phyloP scores from a whole-genome alignment of 2,113 vertebrate species.

The Edolisoma coerulescens region DNA sequence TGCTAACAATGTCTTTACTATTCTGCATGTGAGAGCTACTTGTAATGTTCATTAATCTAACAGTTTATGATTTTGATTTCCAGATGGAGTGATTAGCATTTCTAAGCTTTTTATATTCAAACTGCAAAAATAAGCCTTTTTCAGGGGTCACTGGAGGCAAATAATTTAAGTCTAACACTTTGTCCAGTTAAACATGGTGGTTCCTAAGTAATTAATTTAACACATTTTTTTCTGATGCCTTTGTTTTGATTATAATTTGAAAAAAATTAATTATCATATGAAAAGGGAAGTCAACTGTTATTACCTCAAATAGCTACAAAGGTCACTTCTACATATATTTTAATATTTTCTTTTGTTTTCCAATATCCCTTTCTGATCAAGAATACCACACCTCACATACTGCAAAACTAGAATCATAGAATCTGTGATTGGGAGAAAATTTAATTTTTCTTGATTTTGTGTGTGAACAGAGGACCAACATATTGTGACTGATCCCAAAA shows the following conservation, averaged over 20 bases:
- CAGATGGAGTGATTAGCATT: slow-evolving; percentile 64
- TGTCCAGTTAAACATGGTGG: background rate
- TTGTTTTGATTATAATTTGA: background rate
- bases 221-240: background rate
- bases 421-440: background rate
- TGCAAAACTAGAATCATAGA: background rate
- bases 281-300: background rate
- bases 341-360: background rate
- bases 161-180: slow-evolving; percentile 49
- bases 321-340: background rate
- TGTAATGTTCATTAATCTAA: slow-evolving; percentile 65
- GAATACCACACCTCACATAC: background rate
- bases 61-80: slow-evolving; percentile 69
- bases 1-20: slow-evolving; percentile 56
- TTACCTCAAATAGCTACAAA: background rate
- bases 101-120: slow-evolving; percentile 58
- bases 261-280: background rate
- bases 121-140: slow-evolving; percentile 57
- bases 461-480: background rate
- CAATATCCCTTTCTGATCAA: background rate
- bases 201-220: background rate
- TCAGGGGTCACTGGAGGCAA: slow-evolving; percentile 56
- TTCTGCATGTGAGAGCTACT: slow-evolving; percentile 41
- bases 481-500: background rate
- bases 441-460: background rate